Conservation (phyloP, 2,113 vertebrate species). For the Rattus norvegicus region GRCr8 NC_086033.1:26474501-26475000, state of each 20-base stretch:
- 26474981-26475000: neutral
- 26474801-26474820: neutral
- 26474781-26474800: neutral
- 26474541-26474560: neutral
- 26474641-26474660: neutral
- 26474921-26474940: neutral
- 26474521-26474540: neutral
- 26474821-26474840: neutral
- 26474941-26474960: neutral
- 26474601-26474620: neutral
- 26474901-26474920: neutral
- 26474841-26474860: neutral
- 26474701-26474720: neutral
- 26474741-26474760: neutral
- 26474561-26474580: neutral
- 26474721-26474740: neutral
- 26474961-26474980: constrained; percentile 31
- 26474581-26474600: neutral
- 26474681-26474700: neutral
- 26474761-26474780: neutral
- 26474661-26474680: neutral
- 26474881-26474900: neutral
- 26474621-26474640: too few species aligned
- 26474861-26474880: neutral
- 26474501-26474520: neutral